Percentiles rank a stretch among this genome's conserved stretches.
phyloP scores from a whole-genome alignment of 2,113 vertebrate genomes.

The Crotalus tigris region DNA sequence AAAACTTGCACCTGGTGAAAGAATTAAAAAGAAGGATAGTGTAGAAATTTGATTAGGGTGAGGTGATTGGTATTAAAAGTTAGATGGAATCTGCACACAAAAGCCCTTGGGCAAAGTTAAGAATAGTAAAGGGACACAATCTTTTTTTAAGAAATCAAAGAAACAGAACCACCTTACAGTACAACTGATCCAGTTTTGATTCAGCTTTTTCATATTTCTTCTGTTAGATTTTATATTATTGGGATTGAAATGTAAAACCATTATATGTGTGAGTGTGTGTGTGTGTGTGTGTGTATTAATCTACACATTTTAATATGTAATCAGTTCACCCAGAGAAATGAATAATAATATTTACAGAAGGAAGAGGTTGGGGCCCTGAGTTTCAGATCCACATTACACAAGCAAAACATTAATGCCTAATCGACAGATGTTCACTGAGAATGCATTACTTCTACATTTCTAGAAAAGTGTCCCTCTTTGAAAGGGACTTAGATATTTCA shows the following conservation, averaged over 20 bases:
- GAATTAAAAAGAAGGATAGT: neutral
- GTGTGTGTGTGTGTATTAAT: neutral
- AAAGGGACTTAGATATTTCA: neutral
- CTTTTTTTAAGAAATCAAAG: neutral
- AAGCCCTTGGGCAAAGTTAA: neutral
- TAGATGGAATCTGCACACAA: neutral
- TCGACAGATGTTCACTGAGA: neutral
- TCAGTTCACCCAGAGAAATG: neutral
- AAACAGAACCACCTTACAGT: neutral
- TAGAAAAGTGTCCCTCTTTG: neutral
- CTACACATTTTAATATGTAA: neutral
- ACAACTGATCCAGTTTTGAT: neutral
- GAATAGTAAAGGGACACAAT: neutral
- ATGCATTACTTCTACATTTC: neutral
- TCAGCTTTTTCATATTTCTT: neutral
- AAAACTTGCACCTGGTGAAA: neutral
- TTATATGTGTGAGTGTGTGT: too few relatives aligned
- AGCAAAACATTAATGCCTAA: neutral
- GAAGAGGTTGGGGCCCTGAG: accelerated
- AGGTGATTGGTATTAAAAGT: neutral
- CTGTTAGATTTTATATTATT: neutral
- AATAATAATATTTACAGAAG: neutral
- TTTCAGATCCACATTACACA: neutral
- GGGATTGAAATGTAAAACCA: neutral
- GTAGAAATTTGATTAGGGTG: neutral